Evolutionary conservation across 1,140 invertebrate species (phyloP), one percentile per base, ranked within the genome.

Genomic region (Bombus picipes): DNA sequence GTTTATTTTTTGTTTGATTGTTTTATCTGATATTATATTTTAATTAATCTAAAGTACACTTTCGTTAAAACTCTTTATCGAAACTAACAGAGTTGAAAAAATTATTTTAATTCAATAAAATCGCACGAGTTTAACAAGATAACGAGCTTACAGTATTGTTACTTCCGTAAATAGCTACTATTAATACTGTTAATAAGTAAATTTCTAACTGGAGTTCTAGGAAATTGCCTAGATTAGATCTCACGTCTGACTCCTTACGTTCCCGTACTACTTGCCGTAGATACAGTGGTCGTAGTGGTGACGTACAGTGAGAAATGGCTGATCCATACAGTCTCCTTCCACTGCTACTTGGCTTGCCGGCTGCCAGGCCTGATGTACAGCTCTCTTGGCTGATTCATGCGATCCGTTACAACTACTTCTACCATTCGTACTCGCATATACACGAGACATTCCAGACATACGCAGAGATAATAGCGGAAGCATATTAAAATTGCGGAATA

Each of bases 311-410:
- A 85, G 77, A 62, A 85, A 81, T 81, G 83, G 77, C 70, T 74
- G 83, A 85, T 85, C 83, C 71, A 81, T 81, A 73, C 83, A 73
- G 83, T 85, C 77, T 81, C 78, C 70, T 81, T 53, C 83, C 70
- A 81, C 70, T 81, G 70, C 6, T 72, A 74, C 68, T 72, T 41
- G 59, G 57, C 76, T 73, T 65, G 22, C 57, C 39, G 25, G 39
- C 77, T 81, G 57, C 83, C 83, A 73, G 57, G 22, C 32, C 43
- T 85, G 83, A 85, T 81, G 77, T 80, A 81, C 83, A 85, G 57
- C 83, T 72, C 83, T 73, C 70, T 68, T 6, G 77, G 77, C 83
- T 85, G 83, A 85, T 85, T 79, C 83, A 85, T 85, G 78, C 37
- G 53, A 73, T 74, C 77, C 70, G 32, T 85, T 85, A 81, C 81